Conservation (phyloP, 2,888 invertebrate genomes). For the Pterostichus madidus region DNA sequence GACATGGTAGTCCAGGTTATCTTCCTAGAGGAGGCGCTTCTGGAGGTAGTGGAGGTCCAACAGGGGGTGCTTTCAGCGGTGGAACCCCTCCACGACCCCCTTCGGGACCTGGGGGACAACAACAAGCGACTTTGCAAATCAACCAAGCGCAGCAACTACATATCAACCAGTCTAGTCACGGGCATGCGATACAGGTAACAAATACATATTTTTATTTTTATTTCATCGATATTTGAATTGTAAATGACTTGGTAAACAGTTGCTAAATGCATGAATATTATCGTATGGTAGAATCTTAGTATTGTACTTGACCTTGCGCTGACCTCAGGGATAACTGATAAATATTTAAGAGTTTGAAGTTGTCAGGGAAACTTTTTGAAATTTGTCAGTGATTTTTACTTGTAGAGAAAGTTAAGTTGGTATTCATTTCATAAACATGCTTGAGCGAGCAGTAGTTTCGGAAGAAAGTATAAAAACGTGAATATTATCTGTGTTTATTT, state of each 20-base stretch:
- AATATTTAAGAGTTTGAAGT: conserved; percentile 33
- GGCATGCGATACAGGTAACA: conserved; percentile 89
- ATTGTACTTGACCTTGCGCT: conserved; percentile 59
- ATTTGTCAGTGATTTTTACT: conserved; percentile 34
- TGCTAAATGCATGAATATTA: conserved; percentile 55
- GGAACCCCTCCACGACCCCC: conserved; percentile 79
- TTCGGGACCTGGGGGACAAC: conserved; percentile 76
- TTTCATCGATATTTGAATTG: conserved; percentile 41
- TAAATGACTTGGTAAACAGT: conserved; percentile 40
- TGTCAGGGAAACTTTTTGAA: conserved; percentile 9
- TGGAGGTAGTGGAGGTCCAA: conserved; percentile 70
- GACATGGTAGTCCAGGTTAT: conserved; percentile 80
- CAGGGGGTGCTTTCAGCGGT: conserved; percentile 73
- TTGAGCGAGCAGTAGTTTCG: conserved; percentile 12
- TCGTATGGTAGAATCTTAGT: conserved; percentile 32
- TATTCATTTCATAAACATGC: conserved; percentile 8
- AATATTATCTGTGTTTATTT: conserved; percentile 19
- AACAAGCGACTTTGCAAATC: conserved; percentile 84
- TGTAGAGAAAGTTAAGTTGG: conserved; percentile 12
- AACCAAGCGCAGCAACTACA: conserved; percentile 94
- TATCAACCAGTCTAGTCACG: conserved; percentile 86
- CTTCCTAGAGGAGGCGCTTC: conserved; percentile 72
- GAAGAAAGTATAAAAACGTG: conserved; percentile 39
- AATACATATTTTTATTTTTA: conserved; percentile 66
- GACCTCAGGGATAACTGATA: conserved; percentile 47